Evolutionary conservation across 2,888 invertebrate genomes (phyloP).

Genomic region (Sepiola atlantica): DNA sequence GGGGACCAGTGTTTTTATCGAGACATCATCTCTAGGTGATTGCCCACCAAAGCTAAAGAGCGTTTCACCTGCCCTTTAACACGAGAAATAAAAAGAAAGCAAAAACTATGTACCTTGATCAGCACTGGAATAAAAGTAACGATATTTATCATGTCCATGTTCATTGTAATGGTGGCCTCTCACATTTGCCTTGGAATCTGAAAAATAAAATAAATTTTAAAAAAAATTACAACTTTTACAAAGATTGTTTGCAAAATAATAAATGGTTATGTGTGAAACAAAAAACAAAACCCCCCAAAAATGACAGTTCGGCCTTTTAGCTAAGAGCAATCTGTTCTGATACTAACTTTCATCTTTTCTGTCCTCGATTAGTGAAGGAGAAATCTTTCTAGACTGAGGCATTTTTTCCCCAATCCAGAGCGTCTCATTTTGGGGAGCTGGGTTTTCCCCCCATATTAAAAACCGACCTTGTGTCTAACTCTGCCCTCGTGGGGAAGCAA

Average conservation of each 20-base stretch:
- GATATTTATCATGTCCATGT: constrained; percentile 79
- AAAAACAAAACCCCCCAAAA: neutral
- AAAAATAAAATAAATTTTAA: constrained; percentile 51
- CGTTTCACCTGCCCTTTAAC: constrained; percentile 49
- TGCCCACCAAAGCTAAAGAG: too few relatives aligned
- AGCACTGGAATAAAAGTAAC: constrained; percentile 77
- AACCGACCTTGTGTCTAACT: too few relatives aligned
- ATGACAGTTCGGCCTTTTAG: neutral
- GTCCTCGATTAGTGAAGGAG: too few relatives aligned
- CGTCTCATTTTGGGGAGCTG: too few relatives aligned
- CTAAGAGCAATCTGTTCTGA: neutral
- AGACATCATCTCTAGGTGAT: too few relatives aligned
- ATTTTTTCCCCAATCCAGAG: too few relatives aligned
- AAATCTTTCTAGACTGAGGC: too few relatives aligned
- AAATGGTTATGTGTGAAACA: neutral
- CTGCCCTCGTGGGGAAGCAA: too few relatives aligned
- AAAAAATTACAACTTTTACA: neutral
- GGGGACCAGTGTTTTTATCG: too few relatives aligned
- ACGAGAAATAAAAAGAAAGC: constrained; percentile 37
- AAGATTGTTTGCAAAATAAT: neutral
- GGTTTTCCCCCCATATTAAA: too few relatives aligned
- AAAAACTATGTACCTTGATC: constrained; percentile 59
- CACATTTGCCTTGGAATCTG: constrained; percentile 78
- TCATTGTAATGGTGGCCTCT: constrained; percentile 79
- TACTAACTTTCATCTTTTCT: neutral